Evolutionary conservation across 2,888 invertebrate species (phyloP).

Genomic region (Rhabditoides inermis): DNA sequence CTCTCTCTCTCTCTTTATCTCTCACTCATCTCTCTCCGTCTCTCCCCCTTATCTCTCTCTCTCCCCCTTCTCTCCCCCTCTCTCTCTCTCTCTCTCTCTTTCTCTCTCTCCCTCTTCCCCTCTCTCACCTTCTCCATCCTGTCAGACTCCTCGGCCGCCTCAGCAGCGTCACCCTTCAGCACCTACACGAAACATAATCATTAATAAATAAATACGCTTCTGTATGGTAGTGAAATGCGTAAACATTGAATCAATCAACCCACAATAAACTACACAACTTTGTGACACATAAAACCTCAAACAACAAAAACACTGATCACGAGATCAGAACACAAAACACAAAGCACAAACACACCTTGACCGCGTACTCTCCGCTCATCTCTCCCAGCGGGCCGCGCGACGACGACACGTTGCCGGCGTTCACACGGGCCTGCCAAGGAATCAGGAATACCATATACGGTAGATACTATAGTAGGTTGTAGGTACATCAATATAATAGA

Average conservation of each 20-base stretch:
- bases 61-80: not conserved
- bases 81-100: not conserved
- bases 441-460: too few relatives aligned
- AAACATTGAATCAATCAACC: too few relatives aligned
- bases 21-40: not conserved
- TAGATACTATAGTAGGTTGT: too few relatives aligned
- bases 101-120: not conserved
- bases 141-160: too few relatives aligned
- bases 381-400: slow-evolving; percentile 26
- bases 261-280: too few relatives aligned
- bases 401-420: slow-evolving; percentile 18
- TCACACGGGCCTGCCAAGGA: slow-evolving; percentile 16
- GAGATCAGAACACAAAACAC: not conserved
- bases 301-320: not conserved
- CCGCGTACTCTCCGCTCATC: slow-evolving; percentile 26
- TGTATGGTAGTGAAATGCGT: too few relatives aligned
- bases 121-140: not conserved
- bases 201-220: too few relatives aligned
- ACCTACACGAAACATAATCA: not conserved
- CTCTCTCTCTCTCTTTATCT: not conserved
- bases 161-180: not conserved
- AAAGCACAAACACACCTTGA: slow-evolving; percentile 14
- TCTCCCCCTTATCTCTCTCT: too few relatives aligned
- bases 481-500: too few relatives aligned
- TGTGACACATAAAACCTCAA: too few relatives aligned